Base-by-base conservation (phyloP, 1,140 invertebrate species). In the Aricia agestis region DNA sequence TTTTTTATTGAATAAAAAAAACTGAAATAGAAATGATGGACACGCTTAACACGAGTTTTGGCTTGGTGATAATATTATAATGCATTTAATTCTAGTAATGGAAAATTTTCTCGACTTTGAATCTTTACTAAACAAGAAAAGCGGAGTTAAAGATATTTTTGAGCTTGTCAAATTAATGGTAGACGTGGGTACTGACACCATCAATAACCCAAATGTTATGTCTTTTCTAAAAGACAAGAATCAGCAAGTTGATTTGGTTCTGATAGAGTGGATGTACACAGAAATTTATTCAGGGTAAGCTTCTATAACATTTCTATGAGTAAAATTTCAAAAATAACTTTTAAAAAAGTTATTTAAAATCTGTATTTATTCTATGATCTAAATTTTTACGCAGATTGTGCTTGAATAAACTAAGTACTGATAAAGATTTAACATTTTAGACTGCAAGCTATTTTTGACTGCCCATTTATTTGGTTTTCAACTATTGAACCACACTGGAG, bases 401-500 rank as follows among this genome's bases (percentile, higher is more conserved):
- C 3, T 25, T 25, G 1, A 25, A 25, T 25, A 25, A 25, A n/a
- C n/a, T n/a, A n/a, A n/a, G n/a, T n/a, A n/a, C n/a, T n/a, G n/a
- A n/a, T n/a, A n/a, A n/a, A n/a, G 4, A 52, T 58, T 31, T 32
- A 36, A 19, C 13, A 42, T 76, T 73, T 63, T 68, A 78, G 77
- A 45, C 31, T 78, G 0, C 42, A 72, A 36, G 74, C 71, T 15
- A 41, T 79, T 3, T 76, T 73, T 57, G 70, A 72, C 2, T 79
- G 78, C 61, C 78, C 78, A 9, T 72, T 69, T 1, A 76, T 79
- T 67, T 79, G 78, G 78, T 73, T 79, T 10, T 77, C 76, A 2
- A 58, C 76, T 15, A 52, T 76, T 19, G 68, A 71, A 63, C 74
- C 78, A 13, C 71, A 78, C 65, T 76, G 73, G 70, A 66, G 59